A percentile compares a stretch with the other conserved stretches of the same genome.
Evolutionary conservation across 2,113 vertebrate species (phyloP).

Genomic region (Rhinogobius similis): DNA sequence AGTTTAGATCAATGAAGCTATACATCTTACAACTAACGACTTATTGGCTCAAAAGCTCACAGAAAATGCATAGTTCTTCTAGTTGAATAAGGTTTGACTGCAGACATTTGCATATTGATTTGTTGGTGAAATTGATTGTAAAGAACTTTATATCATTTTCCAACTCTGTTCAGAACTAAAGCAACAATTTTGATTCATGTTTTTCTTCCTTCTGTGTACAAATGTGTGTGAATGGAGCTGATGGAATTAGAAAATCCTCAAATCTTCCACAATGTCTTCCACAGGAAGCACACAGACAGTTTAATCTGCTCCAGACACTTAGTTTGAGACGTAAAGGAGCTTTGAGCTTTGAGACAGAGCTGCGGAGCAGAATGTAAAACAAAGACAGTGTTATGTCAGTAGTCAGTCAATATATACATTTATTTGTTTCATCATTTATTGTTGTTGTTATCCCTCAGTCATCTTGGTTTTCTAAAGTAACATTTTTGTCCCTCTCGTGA

Average conservation of each 20-base stretch:
- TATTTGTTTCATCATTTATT: too few species aligned
- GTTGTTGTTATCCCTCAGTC: too few species aligned
- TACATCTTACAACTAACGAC: too few species aligned
- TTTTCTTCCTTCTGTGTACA: slow-evolving; percentile 6
- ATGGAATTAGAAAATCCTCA: slow-evolving; percentile 34
- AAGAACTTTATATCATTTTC: not conserved
- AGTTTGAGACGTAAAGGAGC: slow-evolving; percentile 12
- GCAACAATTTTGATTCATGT: not conserved
- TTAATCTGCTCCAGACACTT: slow-evolving; percentile 42
- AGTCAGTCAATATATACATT: too few species aligned
- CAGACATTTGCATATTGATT: not conserved
- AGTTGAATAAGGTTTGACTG: not conserved
- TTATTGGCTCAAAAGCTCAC: not conserved
- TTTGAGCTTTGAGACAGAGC: slow-evolving; percentile 1
- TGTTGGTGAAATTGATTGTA: not conserved
- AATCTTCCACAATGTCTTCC: slow-evolving; percentile 34
- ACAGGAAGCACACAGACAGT: slow-evolving; percentile 1
- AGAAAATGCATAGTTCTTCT: not conserved
- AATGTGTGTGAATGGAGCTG: slow-evolving; percentile 38
- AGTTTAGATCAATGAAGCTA: too few species aligned
- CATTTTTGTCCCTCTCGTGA: too few species aligned
- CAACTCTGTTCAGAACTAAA: not conserved
- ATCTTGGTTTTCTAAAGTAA: too few species aligned
- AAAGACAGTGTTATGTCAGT: not conserved
- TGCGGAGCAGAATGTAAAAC: not conserved